Conservation (phyloP, 1,140 invertebrate genomes). For the Nylanderia fulva region DNA sequence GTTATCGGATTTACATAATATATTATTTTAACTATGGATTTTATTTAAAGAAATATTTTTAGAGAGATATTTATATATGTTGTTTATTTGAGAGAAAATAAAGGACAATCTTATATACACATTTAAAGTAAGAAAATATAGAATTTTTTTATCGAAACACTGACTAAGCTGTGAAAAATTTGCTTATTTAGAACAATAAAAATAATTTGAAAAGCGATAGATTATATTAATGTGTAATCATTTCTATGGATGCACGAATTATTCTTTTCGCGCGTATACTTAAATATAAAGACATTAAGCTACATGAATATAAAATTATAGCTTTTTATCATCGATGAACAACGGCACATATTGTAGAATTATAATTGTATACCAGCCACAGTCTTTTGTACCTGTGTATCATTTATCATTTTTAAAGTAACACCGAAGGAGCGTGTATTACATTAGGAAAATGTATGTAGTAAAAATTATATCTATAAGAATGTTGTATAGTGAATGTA, state of each 20-base stretch:
- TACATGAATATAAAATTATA: conserved; percentile 25
- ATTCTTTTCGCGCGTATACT: neutral
- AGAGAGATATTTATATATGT: neutral
- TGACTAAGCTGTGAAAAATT: neutral
- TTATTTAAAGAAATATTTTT: neutral
- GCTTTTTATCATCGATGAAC: neutral
- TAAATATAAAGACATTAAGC: neutral
- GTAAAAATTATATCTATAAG: neutral
- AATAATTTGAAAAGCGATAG: neutral
- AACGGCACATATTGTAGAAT: conserved; percentile 12
- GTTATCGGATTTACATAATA: neutral
- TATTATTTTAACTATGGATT: neutral
- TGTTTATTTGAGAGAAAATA: conserved; percentile 6
- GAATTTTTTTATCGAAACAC: conserved; percentile 8
- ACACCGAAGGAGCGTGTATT: neutral
- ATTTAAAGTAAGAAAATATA: conserved; percentile 4
- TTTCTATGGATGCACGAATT: neutral
- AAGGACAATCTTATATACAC: conserved; percentile 15
- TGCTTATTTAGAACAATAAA: neutral
- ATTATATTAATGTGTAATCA: conserved; percentile 1
- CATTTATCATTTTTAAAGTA: conserved; percentile 37
- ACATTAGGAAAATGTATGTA: conserved; percentile 6
- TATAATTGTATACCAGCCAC: conserved; percentile 28
- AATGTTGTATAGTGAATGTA: neutral
- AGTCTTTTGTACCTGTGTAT: conserved; percentile 51